Evolutionary conservation across 2,113 vertebrate genomes (phyloP).

Genomic region (Hippocampus mohnikei): DNA sequence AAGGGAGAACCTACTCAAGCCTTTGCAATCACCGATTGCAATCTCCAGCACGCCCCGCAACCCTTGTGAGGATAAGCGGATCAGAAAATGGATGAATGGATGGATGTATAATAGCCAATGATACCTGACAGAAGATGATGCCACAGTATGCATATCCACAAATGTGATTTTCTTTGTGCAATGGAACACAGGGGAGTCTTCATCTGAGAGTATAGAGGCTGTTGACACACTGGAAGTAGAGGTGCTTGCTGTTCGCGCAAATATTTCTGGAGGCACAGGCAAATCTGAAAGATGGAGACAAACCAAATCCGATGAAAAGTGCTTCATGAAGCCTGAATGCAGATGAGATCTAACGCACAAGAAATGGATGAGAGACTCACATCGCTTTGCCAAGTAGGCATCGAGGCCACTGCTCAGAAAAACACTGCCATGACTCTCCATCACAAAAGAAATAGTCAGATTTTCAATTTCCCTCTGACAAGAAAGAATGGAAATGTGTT

Average conservation of each 20-base stretch:
- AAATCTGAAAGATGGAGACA: conserved; percentile 36
- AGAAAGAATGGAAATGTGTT: neutral
- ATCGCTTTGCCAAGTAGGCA: conserved; percentile 71
- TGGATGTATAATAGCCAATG: neutral
- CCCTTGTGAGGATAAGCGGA: too few relatives aligned
- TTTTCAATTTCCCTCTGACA: conserved; percentile 79
- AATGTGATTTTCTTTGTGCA: conserved; percentile 75
- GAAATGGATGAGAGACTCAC: conserved; percentile 61
- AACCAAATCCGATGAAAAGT: neutral
- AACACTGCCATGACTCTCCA: conserved; percentile 76
- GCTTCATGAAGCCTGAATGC: neutral
- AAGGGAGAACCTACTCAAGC: too few relatives aligned
- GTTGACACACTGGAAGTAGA: conserved; percentile 53
- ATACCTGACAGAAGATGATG: conserved; percentile 76
- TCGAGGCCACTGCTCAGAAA: conserved; percentile 77
- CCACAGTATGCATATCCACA: conserved; percentile 81
- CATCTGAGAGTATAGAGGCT: conserved; percentile 47
- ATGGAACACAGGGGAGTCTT: conserved; percentile 62
- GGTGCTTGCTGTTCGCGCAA: conserved; percentile 32
- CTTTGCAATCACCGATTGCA: too few relatives aligned
- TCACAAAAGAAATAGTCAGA: conserved; percentile 74
- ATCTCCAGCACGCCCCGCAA: too few relatives aligned
- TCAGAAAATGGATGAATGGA: too few relatives aligned
- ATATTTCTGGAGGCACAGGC: conserved; percentile 8
- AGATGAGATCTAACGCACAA: neutral